A percentile compares a stretch with the other conserved stretches of the same genome.
Evolutionary conservation across 2,888 invertebrate species (phyloP).

Genomic region (Marasmarcha lunaedactyla): DNA sequence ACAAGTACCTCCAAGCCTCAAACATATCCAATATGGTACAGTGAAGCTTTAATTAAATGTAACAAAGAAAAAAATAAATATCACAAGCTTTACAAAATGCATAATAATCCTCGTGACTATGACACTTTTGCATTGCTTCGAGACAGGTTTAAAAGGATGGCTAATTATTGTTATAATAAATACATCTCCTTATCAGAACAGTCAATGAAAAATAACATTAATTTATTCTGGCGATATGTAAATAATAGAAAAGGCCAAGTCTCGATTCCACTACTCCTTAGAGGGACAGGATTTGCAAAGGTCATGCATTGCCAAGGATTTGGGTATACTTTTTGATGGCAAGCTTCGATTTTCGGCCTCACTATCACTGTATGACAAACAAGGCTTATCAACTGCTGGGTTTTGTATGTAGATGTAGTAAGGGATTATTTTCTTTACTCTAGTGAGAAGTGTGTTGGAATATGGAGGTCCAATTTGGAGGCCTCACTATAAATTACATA

Average conservation of each 20-base stretch:
- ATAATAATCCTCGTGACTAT: too few relatives aligned
- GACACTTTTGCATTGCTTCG: conserved; percentile 11
- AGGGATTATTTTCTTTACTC: too few relatives aligned
- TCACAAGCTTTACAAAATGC: too few relatives aligned
- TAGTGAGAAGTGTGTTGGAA: background rate
- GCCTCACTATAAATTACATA: background rate
- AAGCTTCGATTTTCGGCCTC: too few relatives aligned
- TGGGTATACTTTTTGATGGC: background rate
- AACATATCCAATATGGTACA: conserved; percentile 9
- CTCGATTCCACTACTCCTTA: conserved; percentile 4
- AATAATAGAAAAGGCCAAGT: conserved; percentile 3
- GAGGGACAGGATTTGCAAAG: too few relatives aligned
- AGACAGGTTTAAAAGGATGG: conserved; percentile 7
- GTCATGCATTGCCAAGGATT: too few relatives aligned
- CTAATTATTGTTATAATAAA: conserved; percentile 4
- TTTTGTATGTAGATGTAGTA: too few relatives aligned
- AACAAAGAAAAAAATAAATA: too few relatives aligned
- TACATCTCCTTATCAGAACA: conserved; percentile 6
- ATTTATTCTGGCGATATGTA: conserved; percentile 9
- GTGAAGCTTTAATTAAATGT: too few relatives aligned
- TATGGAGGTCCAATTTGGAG: background rate
- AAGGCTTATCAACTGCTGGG: too few relatives aligned
- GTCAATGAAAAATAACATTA: conserved; percentile 3
- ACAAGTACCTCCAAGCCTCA: background rate
- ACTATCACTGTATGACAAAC: too few relatives aligned